A percentile compares a stretch with the other conserved stretches of the same genome.
phyloP scores from a whole-genome alignment of 2,113 vertebrate species.

The Octodon degus region DNA sequence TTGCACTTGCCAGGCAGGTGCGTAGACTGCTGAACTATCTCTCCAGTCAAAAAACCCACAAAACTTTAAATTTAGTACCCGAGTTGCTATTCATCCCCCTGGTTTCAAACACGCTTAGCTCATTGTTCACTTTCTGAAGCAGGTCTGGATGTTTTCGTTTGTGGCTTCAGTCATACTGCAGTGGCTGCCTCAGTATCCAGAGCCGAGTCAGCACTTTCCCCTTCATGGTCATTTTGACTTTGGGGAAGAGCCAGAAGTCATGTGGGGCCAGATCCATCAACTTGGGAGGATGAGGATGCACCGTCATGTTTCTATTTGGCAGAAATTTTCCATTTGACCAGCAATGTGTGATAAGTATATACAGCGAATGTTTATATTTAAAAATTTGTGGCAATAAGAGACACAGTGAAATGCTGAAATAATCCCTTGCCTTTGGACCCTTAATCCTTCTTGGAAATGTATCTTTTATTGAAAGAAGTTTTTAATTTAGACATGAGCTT shows the following conservation, averaged over 20 bases:
- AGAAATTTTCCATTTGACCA: neutral
- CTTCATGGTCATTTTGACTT: neutral
- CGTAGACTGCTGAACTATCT: too few relatives aligned
- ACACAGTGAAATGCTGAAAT: neutral
- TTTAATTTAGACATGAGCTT: neutral
- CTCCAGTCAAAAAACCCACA: too few relatives aligned
- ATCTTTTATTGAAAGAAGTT: neutral
- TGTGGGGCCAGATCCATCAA: neutral
- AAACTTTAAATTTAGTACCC: neutral
- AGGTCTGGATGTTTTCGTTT: neutral
- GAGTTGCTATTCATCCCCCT: neutral
- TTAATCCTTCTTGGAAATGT: neutral
- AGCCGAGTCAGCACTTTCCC: neutral
- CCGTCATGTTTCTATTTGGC: neutral
- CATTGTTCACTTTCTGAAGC: too few relatives aligned
- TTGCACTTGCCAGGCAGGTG: too few relatives aligned
- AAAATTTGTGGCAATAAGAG: neutral
- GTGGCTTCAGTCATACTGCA: neutral
- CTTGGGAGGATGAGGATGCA: neutral
- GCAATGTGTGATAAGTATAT: neutral
- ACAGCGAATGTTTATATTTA: neutral
- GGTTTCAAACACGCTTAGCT: neutral
- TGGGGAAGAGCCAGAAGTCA: neutral
- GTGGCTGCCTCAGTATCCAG: neutral
- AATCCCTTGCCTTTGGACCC: neutral